Evolutionary conservation across 2,888 invertebrate species (phyloP), one percentile per base, ranked within the genome.

Genomic region (Aradus depressus): DNA sequence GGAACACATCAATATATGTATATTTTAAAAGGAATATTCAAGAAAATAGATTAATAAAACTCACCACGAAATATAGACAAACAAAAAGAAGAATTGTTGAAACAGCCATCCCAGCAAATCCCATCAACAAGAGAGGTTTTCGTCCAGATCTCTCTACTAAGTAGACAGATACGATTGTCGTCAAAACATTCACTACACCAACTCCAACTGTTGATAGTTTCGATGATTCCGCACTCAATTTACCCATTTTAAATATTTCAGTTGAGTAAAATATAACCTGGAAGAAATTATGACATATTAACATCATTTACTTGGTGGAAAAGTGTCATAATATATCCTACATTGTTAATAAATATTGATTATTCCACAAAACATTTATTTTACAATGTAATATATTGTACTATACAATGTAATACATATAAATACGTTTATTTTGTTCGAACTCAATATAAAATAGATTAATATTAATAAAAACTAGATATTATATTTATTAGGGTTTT

Each of bases 141-240:
- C 92, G 72, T 1, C 92, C 92, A 5, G 84, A 81, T 56, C 72
- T 75, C 64, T 91, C 90, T 53, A 91, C 85, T 57, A 89, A 68
- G 25, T 84, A 66, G 53, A 89, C 70, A 0, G 89, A 88, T 8
- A 89, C 72, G 2, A 89, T 60, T 0, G 92, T 92, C 85, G 89
- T 87, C 3, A 84, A 60, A 0, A 91, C 88, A 64, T 91, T 92
- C 70, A 90, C 81, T 0, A 76, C 75, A 2, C 88, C 89, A 74
- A 88, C 85, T 3, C 81, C 87, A 51, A 91, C 69, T 0, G 90
- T 91, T 0, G 4, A 14, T n/a, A n/a, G n/a, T 60, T 84, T 80
- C 0, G 91, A 77, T 23, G 75, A 72, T 0, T 65, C 62, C 1
- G 70, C 70, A 2, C 66, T 68, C 25, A 92, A 67, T 0, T 79